These are phyloP conservation scores for Cantharis rustica DNA, from an alignment of 2,888 invertebrate species.

Conservation along the genomic window DNA sequence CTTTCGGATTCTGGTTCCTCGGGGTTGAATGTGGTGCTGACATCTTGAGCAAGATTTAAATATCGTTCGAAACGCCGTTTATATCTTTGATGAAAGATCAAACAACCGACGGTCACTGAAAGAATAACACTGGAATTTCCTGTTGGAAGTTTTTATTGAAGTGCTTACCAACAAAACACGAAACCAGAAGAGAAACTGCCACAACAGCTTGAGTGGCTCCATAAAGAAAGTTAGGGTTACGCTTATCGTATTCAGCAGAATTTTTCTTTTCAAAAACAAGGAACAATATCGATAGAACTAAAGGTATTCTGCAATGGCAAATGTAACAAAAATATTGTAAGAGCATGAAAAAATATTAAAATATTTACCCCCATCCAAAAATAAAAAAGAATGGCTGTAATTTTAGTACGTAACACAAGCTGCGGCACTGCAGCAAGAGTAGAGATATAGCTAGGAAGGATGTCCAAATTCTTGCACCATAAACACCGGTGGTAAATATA, in stretches of 20 bases:
- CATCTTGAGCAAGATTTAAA: slow-evolving; percentile 64
- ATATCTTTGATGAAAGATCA: slow-evolving; percentile 83
- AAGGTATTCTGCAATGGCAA: slow-evolving; percentile 63
- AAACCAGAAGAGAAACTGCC: slow-evolving; percentile 74
- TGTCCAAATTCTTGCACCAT: slow-evolving; percentile 85
- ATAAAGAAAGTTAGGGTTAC: slow-evolving; percentile 78
- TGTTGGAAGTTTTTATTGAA: neutral
- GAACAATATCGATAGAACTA: slow-evolving; percentile 68
- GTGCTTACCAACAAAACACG: slow-evolving; percentile 75
- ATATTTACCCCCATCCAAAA: slow-evolving; percentile 63
- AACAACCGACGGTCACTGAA: slow-evolving; percentile 77
- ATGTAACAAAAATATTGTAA: neutral
- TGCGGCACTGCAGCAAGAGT: slow-evolving; percentile 81
- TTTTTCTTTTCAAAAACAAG: slow-evolving; percentile 60
- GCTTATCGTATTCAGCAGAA: slow-evolving; percentile 62
- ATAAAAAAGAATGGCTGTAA: slow-evolving; percentile 72
- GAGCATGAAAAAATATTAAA: too few relatives aligned
- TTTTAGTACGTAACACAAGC: slow-evolving; percentile 80
- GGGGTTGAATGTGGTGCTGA: slow-evolving; percentile 51
- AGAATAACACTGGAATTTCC: slow-evolving; percentile 26
- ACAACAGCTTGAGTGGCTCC: slow-evolving; percentile 78
- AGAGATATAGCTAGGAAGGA: slow-evolving; percentile 80
- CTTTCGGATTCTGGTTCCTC: slow-evolving; percentile 40
- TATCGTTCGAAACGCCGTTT: slow-evolving; percentile 72
- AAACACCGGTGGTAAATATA: slow-evolving; percentile 76